A percentile compares a stretch with the other conserved stretches of the same genome.
These are phyloP conservation scores for Malacoctenus gilli DNA, from an alignment of 2,797 vertebrate genomes.

Conservation along the genomic window DNA sequence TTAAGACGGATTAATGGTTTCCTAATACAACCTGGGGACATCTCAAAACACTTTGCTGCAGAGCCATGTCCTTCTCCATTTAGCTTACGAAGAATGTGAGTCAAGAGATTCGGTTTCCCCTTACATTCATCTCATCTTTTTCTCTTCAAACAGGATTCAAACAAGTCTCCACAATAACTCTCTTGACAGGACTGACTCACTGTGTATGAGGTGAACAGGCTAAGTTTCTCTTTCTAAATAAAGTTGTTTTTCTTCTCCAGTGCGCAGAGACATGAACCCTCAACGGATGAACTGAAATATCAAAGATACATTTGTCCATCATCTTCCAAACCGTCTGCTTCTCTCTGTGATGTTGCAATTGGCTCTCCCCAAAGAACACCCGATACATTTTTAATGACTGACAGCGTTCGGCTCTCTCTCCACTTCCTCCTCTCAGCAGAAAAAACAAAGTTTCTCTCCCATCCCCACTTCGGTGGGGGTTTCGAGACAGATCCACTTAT, in stretches of 20 bases:
- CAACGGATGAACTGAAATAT: conserved; percentile 25
- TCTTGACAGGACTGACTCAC: conserved; percentile 20
- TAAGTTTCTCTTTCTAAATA: conserved; percentile 14
- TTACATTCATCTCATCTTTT: conserved; percentile 29
- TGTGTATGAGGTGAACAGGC: conserved; percentile 4
- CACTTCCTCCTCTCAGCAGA: conserved; percentile 44
- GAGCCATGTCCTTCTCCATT: no score
- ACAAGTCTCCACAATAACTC: conserved; percentile 21
- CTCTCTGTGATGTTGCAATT: conserved; percentile 31
- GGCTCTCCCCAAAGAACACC: conserved; percentile 38
- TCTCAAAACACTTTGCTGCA: no score
- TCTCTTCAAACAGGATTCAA: conserved; percentile 27
- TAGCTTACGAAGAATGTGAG: conserved; percentile 14
- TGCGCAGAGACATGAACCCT: conserved; percentile 14
- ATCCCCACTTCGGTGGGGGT: conserved; percentile 1
- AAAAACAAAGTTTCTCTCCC: conserved; percentile 41
- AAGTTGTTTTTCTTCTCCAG: conserved; percentile 25
- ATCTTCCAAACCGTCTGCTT: conserved; percentile 22
- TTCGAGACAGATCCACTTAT: conserved; percentile 39
- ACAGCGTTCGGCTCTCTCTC: conserved; percentile 31
- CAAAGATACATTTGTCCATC: conserved; percentile 47
- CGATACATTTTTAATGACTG: conserved; percentile 65
- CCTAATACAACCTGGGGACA: no score
- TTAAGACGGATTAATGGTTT: no score
- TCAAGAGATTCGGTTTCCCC: no score